Evolutionary conservation across 2,797 vertebrate species (phyloP), one percentile per base, ranked within the genome.

Genomic region (Limosa lapponica): DNA sequence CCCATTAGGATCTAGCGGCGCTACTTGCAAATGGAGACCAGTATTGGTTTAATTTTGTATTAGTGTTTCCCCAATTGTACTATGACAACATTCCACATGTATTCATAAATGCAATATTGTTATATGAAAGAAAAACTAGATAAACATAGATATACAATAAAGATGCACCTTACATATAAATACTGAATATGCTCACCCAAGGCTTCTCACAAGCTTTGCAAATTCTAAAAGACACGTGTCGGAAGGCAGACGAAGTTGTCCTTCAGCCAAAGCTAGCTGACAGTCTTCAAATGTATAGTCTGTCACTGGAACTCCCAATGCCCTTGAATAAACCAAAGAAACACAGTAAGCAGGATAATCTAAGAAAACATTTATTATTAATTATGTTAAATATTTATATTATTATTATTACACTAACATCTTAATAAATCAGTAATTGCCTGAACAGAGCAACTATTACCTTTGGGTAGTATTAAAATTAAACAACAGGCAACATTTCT

Each of bases 251-350:
- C 98, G 98, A 84, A 99, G 98, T 90, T 99, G 99, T 96, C 99
- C 99, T 93, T 99, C 99, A 14, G 99, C 99, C 98, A 99, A 98
- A 92, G 99, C 99, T 94, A 99, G 98, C 98, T 99, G 99, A 98
- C 99, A 99, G 97, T 99, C 99, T 98, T 99, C 99, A 96, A 99
- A 99, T 4, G 99, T 99, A 96, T 99, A 99, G 97, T 99, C 99
- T 16, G 99, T 99, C 95, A 99, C 99, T 4, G 99, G 98, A 73
- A 99, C 98, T 52, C 98, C 98, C 93, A 99, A 96, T 0, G 99
- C 99, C 97, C 99, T 99, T 95, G 8, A 95, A 69, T 49, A 92
- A 93, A 90, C 16, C 89, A 82, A 87, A 87, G 25, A 67, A 82
- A 85, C 24, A 69, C 3, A 43, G 23, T 86, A 69, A 91, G 69